Evolutionary conservation across 1,140 invertebrate species (phyloP), one percentile per base, ranked within the genome.

Genomic region (Artemia franciscana): DNA sequence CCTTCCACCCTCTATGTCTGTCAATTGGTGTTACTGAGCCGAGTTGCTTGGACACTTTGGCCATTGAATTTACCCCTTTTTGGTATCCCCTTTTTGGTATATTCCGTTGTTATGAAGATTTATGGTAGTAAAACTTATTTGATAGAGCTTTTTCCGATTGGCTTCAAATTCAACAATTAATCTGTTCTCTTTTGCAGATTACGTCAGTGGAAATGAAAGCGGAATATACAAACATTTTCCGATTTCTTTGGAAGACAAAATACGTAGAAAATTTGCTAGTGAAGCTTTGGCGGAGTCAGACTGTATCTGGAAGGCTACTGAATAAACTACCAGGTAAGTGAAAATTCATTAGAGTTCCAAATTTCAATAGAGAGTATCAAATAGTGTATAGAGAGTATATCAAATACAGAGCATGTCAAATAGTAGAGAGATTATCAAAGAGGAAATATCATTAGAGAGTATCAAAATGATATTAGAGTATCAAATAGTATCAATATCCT

Each of bases 201-300:
- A 84, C 97, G 69, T 86, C 90, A 63, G 83, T 84, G 9, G 84
- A 86, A 57, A 84, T 84, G 67, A 84, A 87, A 69, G 82, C 80
- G 12, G 70, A 73, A 24, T 96, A 96, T 76, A 79, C 89, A 67
- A 80, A 83, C 61, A 80, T 96, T 9, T 97, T 97, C 73, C 87
- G 88, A 70, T 85, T 89, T 26, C 75, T 98, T 58, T 97, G 92
- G 92, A 80, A 88, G 68, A 84, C 89, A 25, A 97, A 96, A 73
- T 79, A 91, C 65, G 91, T 95, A 80, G 91, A 96, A 73, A 88
- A 87, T 70, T 82, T 88, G 58, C 75, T 96, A 58, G 84, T 86
- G 51, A 81, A 83, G 30, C 84, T 93, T 66, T 91, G 90, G 84
- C 88, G 88, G 69, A 81, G 85, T 68, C 88, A 93, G 75, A 84